Percentiles rank a stretch among this genome's conserved stretches.
Evolutionary conservation across 1,140 invertebrate species (phyloP).

Genomic region (Habropoda laboriosa): DNA sequence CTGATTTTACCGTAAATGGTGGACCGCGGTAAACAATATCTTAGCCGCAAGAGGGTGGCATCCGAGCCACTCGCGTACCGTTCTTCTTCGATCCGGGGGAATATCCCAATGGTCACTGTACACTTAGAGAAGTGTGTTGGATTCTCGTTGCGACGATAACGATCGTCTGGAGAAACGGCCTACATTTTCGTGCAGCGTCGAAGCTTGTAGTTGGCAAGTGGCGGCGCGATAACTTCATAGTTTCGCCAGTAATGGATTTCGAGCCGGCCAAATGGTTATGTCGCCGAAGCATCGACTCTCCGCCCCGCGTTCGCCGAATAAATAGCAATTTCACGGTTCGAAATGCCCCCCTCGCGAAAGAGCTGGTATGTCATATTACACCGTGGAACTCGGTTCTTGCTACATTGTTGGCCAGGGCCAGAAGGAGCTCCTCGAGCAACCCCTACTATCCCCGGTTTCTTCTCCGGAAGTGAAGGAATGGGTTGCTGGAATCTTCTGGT

Average conservation of each 20-base stretch:
- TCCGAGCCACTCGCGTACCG: background rate
- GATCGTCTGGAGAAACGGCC: conserved; percentile 26
- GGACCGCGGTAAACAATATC: background rate
- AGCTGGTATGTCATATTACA: conserved; percentile 51
- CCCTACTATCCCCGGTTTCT: background rate
- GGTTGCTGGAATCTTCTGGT: background rate
- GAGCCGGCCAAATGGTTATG: conserved; percentile 67
- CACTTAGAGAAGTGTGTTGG: background rate
- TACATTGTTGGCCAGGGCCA: conserved; percentile 32
- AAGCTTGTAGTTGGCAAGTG: conserved; percentile 57
- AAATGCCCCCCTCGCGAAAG: conserved; percentile 50
- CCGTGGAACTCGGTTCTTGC: conserved; percentile 42
- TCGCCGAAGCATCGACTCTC: conserved; percentile 26
- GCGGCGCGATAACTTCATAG: conserved; percentile 60
- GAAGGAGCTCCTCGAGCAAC: background rate
- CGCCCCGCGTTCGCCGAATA: conserved; percentile 50
- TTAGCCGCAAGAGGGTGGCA: background rate
- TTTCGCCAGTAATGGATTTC: conserved; percentile 65
- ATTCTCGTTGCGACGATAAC: background rate
- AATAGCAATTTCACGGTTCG: conserved; percentile 63
- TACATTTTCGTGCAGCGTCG: conserved; percentile 39
- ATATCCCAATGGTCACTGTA: background rate
- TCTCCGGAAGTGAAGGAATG: background rate
- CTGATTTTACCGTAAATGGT: background rate
- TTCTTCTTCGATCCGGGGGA: too few species aligned